Conservation (phyloP, 2,888 invertebrate genomes). For the Dynastes hyllus region DNA sequence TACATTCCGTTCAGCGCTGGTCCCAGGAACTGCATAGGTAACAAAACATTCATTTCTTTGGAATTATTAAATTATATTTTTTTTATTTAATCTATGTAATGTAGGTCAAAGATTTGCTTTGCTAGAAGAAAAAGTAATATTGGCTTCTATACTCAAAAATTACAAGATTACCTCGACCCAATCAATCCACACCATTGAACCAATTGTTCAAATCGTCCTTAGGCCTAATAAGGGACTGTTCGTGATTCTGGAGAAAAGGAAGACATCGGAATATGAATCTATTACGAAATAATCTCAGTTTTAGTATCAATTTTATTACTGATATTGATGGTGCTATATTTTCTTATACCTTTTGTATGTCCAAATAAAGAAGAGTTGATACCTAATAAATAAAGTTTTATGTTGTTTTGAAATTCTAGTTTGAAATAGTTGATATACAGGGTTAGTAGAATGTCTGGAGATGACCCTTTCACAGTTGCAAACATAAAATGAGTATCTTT, state of each 20-base stretch:
- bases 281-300: too few species aligned
- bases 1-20: conserved; percentile 85
- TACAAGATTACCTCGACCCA: conserved; percentile 31
- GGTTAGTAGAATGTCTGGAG: too few species aligned
- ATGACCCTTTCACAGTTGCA: too few species aligned
- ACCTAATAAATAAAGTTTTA: too few species aligned
- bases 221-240: conserved; percentile 6
- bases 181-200: conserved; percentile 21
- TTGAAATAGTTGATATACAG: too few species aligned
- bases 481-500: too few species aligned
- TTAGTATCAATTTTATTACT: not conserved
- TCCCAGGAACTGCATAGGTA: conserved; percentile 79
- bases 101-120: conserved; percentile 35
- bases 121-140: conserved; percentile 32
- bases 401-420: too few species aligned
- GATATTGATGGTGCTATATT: too few species aligned
- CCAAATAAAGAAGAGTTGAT: too few species aligned
- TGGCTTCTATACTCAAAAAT: conserved; percentile 29
- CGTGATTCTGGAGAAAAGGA: not conserved
- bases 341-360: too few species aligned
- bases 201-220: conserved; percentile 5
- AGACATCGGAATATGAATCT: not conserved
- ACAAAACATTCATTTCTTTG: not conserved
- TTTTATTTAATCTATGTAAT: too few species aligned
- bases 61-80: too few species aligned